phyloP scores from a whole-genome alignment of 2,888 invertebrate genomes.

The Hydriomena furcata region DNA sequence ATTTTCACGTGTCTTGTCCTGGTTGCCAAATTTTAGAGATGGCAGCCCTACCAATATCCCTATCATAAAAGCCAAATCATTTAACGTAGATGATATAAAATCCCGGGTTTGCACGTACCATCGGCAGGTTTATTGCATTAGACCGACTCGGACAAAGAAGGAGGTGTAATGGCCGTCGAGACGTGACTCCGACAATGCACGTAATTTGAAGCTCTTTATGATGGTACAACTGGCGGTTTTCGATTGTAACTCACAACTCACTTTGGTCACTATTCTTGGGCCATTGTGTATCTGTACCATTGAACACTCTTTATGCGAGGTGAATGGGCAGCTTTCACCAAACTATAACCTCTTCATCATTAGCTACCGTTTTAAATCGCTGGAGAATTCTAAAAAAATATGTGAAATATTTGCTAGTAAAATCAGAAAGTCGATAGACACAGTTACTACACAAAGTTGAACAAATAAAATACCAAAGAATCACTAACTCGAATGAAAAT shows the following conservation, averaged over 20 bases:
- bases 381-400: too few relatives aligned
- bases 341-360: too few relatives aligned
- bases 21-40: too few relatives aligned
- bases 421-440: background rate
- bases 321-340: too few relatives aligned
- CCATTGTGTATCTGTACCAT: too few relatives aligned
- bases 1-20: too few relatives aligned
- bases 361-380: too few relatives aligned
- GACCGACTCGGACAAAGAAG: conserved; percentile 33
- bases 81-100: conserved; percentile 21
- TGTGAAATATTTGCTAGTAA: too few relatives aligned
- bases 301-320: too few relatives aligned
- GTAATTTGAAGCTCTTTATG: conserved; percentile 27
- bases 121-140: conserved; percentile 30
- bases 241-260: conserved; percentile 10
- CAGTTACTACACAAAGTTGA: background rate
- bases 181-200: conserved; percentile 35
- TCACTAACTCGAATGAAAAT: background rate
- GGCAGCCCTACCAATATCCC: too few relatives aligned
- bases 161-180: conserved; percentile 31
- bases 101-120: conserved; percentile 19
- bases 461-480: background rate
- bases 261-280: too few relatives aligned
- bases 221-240: conserved; percentile 6
- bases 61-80: conserved; percentile 17